Evolutionary conservation across 2,888 invertebrate genomes (phyloP), one percentile per base, ranked within the genome.

Genomic region (Xestobium rufovillosum): DNA sequence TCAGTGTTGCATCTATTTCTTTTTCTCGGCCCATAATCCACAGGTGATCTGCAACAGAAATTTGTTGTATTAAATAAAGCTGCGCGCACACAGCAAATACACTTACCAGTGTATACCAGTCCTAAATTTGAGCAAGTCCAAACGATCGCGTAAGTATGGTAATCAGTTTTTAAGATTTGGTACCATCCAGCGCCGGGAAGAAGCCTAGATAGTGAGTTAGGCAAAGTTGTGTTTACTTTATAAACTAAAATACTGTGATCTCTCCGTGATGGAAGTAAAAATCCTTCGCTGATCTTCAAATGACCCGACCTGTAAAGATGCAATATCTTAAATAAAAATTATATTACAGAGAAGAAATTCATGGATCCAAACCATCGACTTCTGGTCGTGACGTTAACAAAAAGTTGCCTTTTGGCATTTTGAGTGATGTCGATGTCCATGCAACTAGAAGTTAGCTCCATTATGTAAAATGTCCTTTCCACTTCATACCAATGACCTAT

Each of bases 281-380:
- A 62, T 6, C 82, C 83, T 48, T 75, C 67, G 39, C 74, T 75
- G 1, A 73, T 69, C 8, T 74, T 73, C 4, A 72, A 70, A 42
- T 64, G 70, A 9, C 76, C 75, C 14, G 80, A 78, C 71, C 83
- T 82, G 57, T 27, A 57, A 56, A 37, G 31, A 19, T 19, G n/a
- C n/a, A n/a, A n/a, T n/a, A n/a, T n/a, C n/a, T n/a, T n/a, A n/a
- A n/a, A n/a, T n/a, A n/a, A n/a, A n/a, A n/a, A n/a, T n/a, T n/a
- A n/a, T n/a, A n/a, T n/a, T n/a, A n/a, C n/a, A n/a, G n/a, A n/a
- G n/a, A n/a, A n/a, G n/a, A n/a, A n/a, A n/a, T n/a, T n/a, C n/a
- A n/a, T n/a, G n/a, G n/a, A n/a, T n/a, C n/a, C n/a, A n/a, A n/a
- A 82, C 83, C 80, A 75, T 67, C 77, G 69, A 53, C 80, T 82